Conservation (phyloP, 53 echinoderm and acorn worm species). For the Hippasteria phrygiana region DNA sequence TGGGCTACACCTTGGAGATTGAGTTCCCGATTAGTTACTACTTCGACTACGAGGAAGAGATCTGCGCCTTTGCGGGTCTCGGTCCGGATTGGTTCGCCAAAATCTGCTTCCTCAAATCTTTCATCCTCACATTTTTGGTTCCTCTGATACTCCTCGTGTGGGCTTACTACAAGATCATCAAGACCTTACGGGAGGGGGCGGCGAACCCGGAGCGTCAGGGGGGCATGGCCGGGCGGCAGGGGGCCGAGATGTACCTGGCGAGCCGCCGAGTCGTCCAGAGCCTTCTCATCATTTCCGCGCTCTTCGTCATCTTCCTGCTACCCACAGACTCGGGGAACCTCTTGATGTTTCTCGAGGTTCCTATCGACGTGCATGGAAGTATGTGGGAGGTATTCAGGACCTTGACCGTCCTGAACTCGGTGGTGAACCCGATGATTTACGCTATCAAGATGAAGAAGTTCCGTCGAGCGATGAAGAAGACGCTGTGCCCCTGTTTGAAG, state of each 20-base stretch:
- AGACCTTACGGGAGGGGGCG: slow-evolving; percentile 11
- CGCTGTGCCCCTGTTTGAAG: slow-evolving; percentile 23
- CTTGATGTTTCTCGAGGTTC: slow-evolving; percentile 21
- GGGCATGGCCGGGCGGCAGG: slow-evolving; percentile 4
- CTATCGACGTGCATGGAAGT: slow-evolving; percentile 1
- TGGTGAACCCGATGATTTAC: slow-evolving; percentile 57
- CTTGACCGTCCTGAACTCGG: slow-evolving; percentile 42
- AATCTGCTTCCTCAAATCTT: slow-evolving; percentile 43
- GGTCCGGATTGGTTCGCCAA: slow-evolving; percentile 52
- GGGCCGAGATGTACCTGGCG: slow-evolving; percentile 15
- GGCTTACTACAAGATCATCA: slow-evolving; percentile 63
- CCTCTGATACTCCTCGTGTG: slow-evolving; percentile 49
- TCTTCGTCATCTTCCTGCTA: slow-evolving; percentile 32
- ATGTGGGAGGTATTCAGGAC: slow-evolving; percentile 41
- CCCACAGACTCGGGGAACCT: slow-evolving; percentile 55
- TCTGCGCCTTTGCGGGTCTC: slow-evolving; percentile 21
- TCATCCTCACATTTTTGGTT: slow-evolving; percentile 33
- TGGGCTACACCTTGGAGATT: slow-evolving; percentile 30
- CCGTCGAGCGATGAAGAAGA: slow-evolving; percentile 19
- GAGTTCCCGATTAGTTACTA: slow-evolving; percentile 43
- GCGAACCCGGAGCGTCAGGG: background rate
- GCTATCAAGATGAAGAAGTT: slow-evolving; percentile 53
- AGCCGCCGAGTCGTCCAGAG: slow-evolving; percentile 55
- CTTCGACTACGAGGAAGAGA: background rate
- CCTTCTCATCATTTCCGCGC: slow-evolving; percentile 32